Percentiles rank a stretch among this genome's conserved stretches.
Conservation (phyloP, 1,140 invertebrate species). For the Copidosoma floridanum region DNA sequence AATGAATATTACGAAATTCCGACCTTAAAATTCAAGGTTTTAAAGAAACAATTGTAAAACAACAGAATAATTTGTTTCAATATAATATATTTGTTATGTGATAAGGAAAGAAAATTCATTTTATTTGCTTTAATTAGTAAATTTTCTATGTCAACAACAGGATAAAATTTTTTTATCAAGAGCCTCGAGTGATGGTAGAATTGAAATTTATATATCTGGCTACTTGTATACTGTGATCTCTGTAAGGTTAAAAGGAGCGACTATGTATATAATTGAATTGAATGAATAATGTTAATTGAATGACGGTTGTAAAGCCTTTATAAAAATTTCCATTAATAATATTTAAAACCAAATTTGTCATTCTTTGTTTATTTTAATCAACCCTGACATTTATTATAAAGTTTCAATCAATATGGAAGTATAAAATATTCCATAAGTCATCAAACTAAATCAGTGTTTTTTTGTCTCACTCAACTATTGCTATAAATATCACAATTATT, state of each 20-base stretch:
- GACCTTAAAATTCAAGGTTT: background rate
- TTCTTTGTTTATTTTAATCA: no score
- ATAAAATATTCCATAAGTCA: no score
- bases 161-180: constrained; percentile 15
- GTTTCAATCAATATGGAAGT: no score
- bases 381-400: no score
- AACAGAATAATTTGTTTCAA: constrained; percentile 8
- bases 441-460: no score
- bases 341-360: no score
- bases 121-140: constrained; percentile 17
- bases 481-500: no score
- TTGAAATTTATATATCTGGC: constrained; percentile 52
- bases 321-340: constrained; percentile 27
- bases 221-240: constrained; percentile 59
- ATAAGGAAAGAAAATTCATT: constrained; percentile 19
- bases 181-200: constrained; percentile 41
- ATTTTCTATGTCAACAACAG: constrained; percentile 18
- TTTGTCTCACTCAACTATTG: no score
- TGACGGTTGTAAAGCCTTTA: constrained; percentile 31
- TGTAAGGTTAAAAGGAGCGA: constrained; percentile 46
- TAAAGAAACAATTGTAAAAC: constrained; percentile 3
- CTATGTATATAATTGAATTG: constrained; percentile 39
- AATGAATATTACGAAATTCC: background rate
- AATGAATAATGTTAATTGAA: constrained; percentile 21
- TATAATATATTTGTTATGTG: constrained; percentile 7